Percentiles rank a stretch among this genome's conserved stretches.
Evolutionary conservation across 1,140 invertebrate genomes (phyloP).

Genomic region (Drosophila elegans): DNA sequence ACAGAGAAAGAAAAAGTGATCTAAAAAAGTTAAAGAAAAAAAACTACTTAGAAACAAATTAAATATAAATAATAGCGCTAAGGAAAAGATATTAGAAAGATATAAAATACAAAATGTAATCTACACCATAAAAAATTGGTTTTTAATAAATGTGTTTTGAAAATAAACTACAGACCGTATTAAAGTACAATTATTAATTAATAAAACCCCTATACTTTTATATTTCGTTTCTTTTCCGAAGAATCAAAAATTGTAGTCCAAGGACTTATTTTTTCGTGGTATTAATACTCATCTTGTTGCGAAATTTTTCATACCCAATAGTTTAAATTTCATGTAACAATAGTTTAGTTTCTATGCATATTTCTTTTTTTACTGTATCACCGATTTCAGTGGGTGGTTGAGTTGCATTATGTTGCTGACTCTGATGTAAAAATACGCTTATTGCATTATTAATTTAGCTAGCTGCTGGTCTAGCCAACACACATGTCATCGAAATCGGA

Average conservation of each 20-base stretch:
- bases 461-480: slow-evolving; percentile 33
- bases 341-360: neutral
- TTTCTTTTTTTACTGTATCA: slow-evolving; percentile 1
- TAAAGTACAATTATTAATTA: too few species aligned
- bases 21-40: neutral
- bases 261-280: too few species aligned
- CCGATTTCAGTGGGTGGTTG: neutral
- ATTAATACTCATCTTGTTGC: too few species aligned
- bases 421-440: slow-evolving; percentile 55
- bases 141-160: too few species aligned
- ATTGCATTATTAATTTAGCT: slow-evolving; percentile 53
- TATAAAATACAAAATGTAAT: neutral
- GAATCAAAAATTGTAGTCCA: too few species aligned
- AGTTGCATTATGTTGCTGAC: slow-evolving; percentile 33
- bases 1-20: slow-evolving; percentile 2
- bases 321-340: neutral
- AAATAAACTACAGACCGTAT: too few species aligned
- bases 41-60: too few species aligned
- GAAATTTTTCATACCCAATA: too few species aligned
- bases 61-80: neutral
- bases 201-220: too few species aligned
- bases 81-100: neutral
- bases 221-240: too few species aligned
- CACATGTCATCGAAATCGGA: slow-evolving; percentile 12
- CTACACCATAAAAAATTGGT: too few species aligned